phyloP scores from a whole-genome alignment of 2,797 vertebrate genomes.

The Oophaga sylvatica region DNA sequence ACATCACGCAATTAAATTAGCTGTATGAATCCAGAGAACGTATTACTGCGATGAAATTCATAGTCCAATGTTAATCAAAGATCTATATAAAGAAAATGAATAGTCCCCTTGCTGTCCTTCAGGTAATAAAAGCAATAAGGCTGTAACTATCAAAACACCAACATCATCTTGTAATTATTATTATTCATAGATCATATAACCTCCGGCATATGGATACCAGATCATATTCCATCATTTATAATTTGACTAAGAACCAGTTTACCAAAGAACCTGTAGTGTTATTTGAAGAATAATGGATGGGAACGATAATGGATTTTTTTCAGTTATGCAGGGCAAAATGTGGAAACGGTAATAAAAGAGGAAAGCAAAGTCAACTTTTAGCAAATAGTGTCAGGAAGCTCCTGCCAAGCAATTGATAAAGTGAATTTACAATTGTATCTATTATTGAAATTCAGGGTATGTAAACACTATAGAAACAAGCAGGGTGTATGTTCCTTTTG shows the following conservation, averaged over 20 bases:
- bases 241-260: neutral
- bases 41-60: constrained; percentile 22
- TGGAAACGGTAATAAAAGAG: neutral
- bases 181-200: neutral
- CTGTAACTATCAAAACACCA: constrained; percentile 6
- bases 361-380: neutral
- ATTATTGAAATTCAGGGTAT: too few relatives aligned
- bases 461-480: too few relatives aligned
- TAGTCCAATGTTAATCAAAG: constrained; percentile 25
- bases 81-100: constrained; percentile 22
- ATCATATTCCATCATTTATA: neutral
- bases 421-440: too few relatives aligned
- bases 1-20: constrained; percentile 7
- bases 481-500: too few relatives aligned
- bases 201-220: neutral
- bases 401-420: too few relatives aligned
- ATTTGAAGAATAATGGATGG: neutral
- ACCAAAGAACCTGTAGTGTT: neutral
- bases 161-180: constrained; percentile 42
- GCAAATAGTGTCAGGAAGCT: neutral
- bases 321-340: neutral
- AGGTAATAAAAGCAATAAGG: constrained; percentile 23
- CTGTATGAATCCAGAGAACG: constrained; percentile 19
- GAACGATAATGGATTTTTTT: neutral
- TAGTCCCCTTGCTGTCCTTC: neutral